A percentile compares a stretch with the other conserved stretches of the same genome.
These are phyloP conservation scores for Macrophya annulata DNA, from an alignment of 2,888 invertebrate species.

Conservation along the genomic window DNA sequence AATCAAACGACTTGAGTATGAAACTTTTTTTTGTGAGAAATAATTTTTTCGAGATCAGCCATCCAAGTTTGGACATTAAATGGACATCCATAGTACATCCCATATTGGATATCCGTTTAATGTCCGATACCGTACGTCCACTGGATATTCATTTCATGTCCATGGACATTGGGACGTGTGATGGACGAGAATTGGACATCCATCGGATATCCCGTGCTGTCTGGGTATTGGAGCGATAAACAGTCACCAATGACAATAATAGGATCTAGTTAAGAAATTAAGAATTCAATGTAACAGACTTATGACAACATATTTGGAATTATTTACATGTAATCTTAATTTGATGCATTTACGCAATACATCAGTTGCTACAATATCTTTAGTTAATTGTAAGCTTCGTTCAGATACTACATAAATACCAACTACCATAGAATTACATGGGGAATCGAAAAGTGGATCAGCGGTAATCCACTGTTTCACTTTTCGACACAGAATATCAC, in stretches of 20 bases:
- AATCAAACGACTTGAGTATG: no score
- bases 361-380: background rate
- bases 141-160: no score
- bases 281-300: background rate
- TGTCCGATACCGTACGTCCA: no score
- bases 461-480: background rate
- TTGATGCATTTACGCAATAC: background rate
- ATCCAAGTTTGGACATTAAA: no score
- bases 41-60: no score
- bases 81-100: no score
- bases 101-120: no score
- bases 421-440: background rate
- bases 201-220: no score
- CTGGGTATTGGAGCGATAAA: background rate
- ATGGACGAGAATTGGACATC: no score
- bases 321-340: background rate
- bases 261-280: background rate
- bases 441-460: background rate
- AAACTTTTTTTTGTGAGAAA: no score
- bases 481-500: background rate
- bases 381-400: background rate
- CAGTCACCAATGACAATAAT: background rate
- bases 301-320: background rate
- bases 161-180: no score
- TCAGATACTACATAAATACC: slow-evolving; percentile 1